These are phyloP conservation scores for Artibeus lituratus DNA, from an alignment of 2,797 vertebrate genomes.

Conservation along the genomic window DNA sequence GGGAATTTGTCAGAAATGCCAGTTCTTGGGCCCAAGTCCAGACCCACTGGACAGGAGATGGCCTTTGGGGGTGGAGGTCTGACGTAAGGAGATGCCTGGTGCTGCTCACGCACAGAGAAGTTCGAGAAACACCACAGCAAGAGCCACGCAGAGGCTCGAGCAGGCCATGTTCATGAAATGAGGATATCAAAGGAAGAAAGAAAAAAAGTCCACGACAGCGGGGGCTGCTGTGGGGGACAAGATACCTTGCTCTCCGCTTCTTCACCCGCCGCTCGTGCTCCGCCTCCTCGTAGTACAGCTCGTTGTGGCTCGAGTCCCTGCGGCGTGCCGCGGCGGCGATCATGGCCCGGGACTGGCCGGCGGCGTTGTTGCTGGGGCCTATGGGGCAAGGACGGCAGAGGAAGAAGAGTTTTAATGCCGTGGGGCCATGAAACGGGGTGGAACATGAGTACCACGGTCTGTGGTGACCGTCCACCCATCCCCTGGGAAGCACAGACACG, in stretches of 20 bases:
- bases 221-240: accelerated
- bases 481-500: not conserved
- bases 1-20: not conserved
- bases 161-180: not conserved
- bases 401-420: not conserved
- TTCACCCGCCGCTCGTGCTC: slow-evolving; percentile 94
- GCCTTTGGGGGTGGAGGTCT: not conserved
- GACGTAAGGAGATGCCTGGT: not conserved
- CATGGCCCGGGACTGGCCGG: slow-evolving; percentile 92
- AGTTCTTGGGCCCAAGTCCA: not conserved
- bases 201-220: no score
- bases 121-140: not conserved
- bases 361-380: slow-evolving; percentile 90
- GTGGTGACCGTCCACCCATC: not conserved
- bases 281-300: slow-evolving; percentile 96
- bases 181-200: not conserved
- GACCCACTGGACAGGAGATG: not conserved
- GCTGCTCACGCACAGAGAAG: accelerated
- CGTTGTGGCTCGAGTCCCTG: slow-evolving; percentile 93
- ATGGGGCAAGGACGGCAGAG: not conserved
- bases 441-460: not conserved
- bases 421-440: not conserved
- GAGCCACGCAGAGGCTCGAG: not conserved
- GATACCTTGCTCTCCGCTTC: slow-evolving; percentile 93
- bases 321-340: slow-evolving; percentile 90